Conservation (phyloP, 2,113 vertebrate genomes). For the Gnathonemus longibarbis region DNA sequence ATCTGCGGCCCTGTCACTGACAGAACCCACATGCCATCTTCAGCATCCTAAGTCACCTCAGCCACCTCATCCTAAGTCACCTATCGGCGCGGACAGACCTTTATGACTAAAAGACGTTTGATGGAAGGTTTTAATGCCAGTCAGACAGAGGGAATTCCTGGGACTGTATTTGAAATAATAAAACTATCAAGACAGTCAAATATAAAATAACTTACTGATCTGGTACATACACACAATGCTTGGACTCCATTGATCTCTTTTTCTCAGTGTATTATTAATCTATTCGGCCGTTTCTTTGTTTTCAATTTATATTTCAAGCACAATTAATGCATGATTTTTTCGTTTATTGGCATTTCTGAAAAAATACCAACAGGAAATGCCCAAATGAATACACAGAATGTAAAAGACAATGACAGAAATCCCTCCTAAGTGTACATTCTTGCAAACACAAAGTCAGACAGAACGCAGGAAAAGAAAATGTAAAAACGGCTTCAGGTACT, state of each 20-base stretch:
- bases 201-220: constrained; percentile 25
- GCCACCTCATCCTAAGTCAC: background rate
- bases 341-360: background rate
- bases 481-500: background rate
- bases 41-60: background rate
- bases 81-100: background rate
- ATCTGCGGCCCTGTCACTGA: background rate
- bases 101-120: background rate
- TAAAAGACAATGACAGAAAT: background rate
- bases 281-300: background rate
- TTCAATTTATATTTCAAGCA: background rate
- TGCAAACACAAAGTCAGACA: background rate
- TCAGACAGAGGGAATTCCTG: background rate
- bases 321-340: background rate
- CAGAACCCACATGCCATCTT: background rate
- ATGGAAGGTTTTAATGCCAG: background rate
- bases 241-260: constrained; percentile 15
- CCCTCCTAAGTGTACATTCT: background rate
- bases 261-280: background rate
- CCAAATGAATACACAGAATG: background rate
- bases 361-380: background rate
- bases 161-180: constrained; percentile 4
- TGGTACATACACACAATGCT: constrained; percentile 9
- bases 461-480: constrained; percentile 14
- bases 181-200: background rate